Evolutionary conservation across 2,113 vertebrate genomes (phyloP), one percentile per base, ranked within the genome.

Genomic region (Cynopterus brachyotis): DNA sequence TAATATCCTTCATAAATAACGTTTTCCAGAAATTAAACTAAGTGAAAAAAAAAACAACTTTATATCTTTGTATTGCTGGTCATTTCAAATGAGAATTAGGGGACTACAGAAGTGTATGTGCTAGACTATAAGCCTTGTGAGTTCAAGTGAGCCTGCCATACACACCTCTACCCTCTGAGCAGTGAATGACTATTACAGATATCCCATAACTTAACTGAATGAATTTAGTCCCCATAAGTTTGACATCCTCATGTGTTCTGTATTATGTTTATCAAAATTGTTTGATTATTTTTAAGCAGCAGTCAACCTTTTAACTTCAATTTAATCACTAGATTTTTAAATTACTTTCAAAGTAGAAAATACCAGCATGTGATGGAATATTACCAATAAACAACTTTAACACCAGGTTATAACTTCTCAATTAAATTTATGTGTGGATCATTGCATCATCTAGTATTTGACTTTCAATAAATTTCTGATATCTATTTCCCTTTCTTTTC

Each of bases 401-500:
- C 84, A 55, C 32, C 30, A 81, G 47, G 32, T 72, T 80, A 55
- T 62, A 47, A 76, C 50, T 85, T 95, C 35, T 57, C 15, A 79
- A 45, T 5, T 87, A 37, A 87, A 30, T 11, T 80, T 95, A 89
- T 42, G 35, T 79, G 24, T 13, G 30, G 32, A 40, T 93, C 35
- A 97, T 32, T 91, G 55, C 8, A 32, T 90, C 64, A 13, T 60
- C 30, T 30, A 59, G 11, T 47, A 37, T 57, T 87, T 96, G 50
- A 94, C 28, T 76, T 95, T 76, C 30, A 91, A 35, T 80, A 93
- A 93, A 24, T 76, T 45, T 89, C 9, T 37, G 4, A 32, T 69
- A 13, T 57, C 84, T 60, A 20, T 37, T 91, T 92, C 30, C 69
- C 50, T 94, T 94, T 94, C 45, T 82, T 95, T 89, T 94, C 79